These are phyloP conservation scores for Leucophenga varia DNA, from an alignment of 1,140 invertebrate genomes.

Conservation along the genomic window DNA sequence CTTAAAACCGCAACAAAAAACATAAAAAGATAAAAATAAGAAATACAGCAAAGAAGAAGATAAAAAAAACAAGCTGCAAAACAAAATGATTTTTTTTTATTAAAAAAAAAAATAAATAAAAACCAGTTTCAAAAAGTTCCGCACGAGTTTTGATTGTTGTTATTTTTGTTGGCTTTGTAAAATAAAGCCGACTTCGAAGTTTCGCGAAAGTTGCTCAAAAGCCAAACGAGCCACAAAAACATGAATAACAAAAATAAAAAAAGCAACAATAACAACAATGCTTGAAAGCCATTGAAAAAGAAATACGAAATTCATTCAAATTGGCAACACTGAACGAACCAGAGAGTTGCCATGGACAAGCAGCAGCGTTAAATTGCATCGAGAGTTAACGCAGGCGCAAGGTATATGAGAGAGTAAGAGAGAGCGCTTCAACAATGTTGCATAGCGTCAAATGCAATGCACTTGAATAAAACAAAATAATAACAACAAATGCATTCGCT, in stretches of 20 bases:
- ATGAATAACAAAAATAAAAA: conserved; percentile 6
- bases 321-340: conserved; percentile 22
- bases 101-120: too few species aligned
- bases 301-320: too few species aligned
- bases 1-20: conserved; percentile 39
- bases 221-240: conserved; percentile 17
- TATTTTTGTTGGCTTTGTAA: conserved; percentile 4
- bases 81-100: conserved; percentile 34
- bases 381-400: too few species aligned
- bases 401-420: too few species aligned
- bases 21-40: too few species aligned
- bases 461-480: too few species aligned
- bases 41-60: too few species aligned
- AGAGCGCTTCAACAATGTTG: too few species aligned
- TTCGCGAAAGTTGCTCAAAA: conserved; percentile 44
- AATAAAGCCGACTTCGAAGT: conserved; percentile 4
- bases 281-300: too few species aligned
- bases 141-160: conserved; percentile 24
- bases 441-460: too few species aligned
- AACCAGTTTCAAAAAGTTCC: conserved; percentile 49
- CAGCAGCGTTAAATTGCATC: conserved; percentile 24
- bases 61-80: conserved; percentile 27
- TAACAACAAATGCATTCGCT: too few species aligned
- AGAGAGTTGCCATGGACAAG: conserved; percentile 9
- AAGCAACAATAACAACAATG: conserved; percentile 25